Base-by-base conservation (phyloP, 1,140 invertebrate genomes). In the Alviniconcha marisindica region DNA sequence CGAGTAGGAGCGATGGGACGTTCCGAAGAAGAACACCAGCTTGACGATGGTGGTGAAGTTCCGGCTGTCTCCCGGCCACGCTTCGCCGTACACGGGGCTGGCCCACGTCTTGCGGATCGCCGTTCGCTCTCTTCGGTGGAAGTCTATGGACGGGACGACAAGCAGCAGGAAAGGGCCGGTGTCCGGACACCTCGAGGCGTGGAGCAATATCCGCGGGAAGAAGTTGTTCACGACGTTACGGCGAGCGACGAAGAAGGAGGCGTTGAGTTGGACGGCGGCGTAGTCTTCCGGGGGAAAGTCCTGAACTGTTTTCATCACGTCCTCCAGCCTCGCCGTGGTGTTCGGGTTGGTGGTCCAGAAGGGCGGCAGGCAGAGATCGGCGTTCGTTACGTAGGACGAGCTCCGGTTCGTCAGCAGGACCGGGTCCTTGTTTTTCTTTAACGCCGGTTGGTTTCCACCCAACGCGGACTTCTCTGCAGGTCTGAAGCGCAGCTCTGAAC, bases 41-140 rank as follows among this genome's bases (percentile, higher is more conserved):
- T 82, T 77, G 24, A 51, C 54, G 14, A 21, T 69, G 77, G n/a
- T 69, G 80, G 40, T 76, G 76, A 54, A 66, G 74, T 31, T 40
- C 42, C 28, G 33, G 73, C 2, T 73, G 48, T 40, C 76, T 48
- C 24, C 80, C 18, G 76, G 76, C 76, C 76, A 77, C 5, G 28
- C 2, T 10, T 15, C 63, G 40, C 79, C 69, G 40, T 69, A 48
- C 2, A 40, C n/a, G 15, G 44, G 15, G 54, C 87, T 89, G n/a
- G 83, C 90, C 91, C 91, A 92, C 5, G 91, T 92, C 36, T 88
- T 76, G 28, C 92, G 84, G 21, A 93, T 87, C 1, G 79, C 38
- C 18, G 77, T 44, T 36, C 91, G 80, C 76, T 82, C 77, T 10
- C 85, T 51, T 18, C 54, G 60, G 44, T 91, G 83, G 4, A 71